These are phyloP conservation scores for Patiria miniata DNA, from an alignment of 35 echinoderm and acorn worm species.

Conservation along the genomic window DNA sequence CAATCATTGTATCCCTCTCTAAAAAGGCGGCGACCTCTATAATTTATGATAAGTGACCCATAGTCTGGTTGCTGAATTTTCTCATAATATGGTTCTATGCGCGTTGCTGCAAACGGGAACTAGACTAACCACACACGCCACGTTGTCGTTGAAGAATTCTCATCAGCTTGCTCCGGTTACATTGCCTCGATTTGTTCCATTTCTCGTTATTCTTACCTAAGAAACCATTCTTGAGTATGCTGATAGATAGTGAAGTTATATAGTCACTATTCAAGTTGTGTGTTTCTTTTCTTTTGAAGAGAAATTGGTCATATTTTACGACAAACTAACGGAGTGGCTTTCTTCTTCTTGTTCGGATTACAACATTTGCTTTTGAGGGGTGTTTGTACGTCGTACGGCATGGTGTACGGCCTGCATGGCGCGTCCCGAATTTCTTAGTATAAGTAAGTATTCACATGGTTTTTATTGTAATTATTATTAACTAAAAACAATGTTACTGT, in stretches of 20 bases:
- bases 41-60: neutral
- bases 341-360: neutral
- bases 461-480: neutral
- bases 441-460: neutral
- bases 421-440: neutral
- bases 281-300: neutral
- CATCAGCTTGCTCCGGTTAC: neutral
- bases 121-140: neutral
- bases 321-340: neutral
- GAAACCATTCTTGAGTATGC: neutral
- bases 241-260: neutral
- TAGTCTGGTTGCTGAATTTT: neutral
- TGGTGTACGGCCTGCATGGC: neutral
- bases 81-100: neutral
- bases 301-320: neutral
- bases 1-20: neutral
- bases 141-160: neutral
- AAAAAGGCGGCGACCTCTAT: neutral
- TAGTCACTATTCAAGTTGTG: neutral
- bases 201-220: neutral
- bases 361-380: neutral
- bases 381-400: neutral
- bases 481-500: neutral
- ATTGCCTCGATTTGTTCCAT: neutral
- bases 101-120: neutral